phyloP scores from a whole-genome alignment of 2,113 vertebrate species.

The Lophius piscatorius region DNA sequence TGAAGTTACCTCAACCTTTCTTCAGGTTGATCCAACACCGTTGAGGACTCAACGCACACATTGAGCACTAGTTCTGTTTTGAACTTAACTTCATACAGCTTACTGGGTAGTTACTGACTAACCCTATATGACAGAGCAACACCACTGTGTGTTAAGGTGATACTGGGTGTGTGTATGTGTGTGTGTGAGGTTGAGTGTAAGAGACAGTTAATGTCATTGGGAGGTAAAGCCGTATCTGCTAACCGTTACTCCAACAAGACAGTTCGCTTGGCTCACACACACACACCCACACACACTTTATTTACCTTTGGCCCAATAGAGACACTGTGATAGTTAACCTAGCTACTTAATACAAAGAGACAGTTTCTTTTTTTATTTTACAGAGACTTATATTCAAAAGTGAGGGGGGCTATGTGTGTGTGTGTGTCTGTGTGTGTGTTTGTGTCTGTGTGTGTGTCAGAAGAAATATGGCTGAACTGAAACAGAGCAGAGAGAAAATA shows the following conservation, averaged over 20 bases:
- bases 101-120: constrained; percentile 43
- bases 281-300: constrained; percentile 29
- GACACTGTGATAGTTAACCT: constrained; percentile 60
- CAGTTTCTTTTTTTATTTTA: constrained; percentile 50
- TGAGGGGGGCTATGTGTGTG: neutral
- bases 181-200: constrained; percentile 58
- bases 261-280: constrained; percentile 57
- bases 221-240: constrained; percentile 72
- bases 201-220: constrained; percentile 72
- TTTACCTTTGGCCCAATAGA: constrained; percentile 68
- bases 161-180: constrained; percentile 23
- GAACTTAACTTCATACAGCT: constrained; percentile 47
- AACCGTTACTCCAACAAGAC: constrained; percentile 71
- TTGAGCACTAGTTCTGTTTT: constrained; percentile 33
- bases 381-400: constrained; percentile 37
- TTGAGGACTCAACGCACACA: constrained; percentile 12
- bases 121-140: constrained; percentile 50
- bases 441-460: constrained; percentile 28
- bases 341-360: constrained; percentile 64
- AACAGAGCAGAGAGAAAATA: constrained; percentile 49
- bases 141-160: constrained; percentile 54
- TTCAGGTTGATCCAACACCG: too few relatives aligned
- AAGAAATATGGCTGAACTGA: constrained; percentile 46
- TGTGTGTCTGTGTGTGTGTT: neutral
- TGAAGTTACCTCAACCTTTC: too few relatives aligned